phyloP scores from a whole-genome alignment of 2,888 invertebrate species.

The Agriotes lineatus region DNA sequence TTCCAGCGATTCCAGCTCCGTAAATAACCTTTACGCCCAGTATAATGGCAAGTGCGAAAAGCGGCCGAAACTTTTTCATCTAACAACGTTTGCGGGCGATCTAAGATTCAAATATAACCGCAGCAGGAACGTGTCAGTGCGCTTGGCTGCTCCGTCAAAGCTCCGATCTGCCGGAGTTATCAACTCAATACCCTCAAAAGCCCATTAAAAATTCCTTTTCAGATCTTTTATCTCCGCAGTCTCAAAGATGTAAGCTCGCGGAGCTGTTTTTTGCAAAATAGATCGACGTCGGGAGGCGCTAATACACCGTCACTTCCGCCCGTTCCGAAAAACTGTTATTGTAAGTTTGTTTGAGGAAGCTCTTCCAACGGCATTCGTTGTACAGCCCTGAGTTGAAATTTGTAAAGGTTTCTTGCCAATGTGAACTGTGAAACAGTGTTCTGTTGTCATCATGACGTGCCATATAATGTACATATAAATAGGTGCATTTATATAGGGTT shows the following conservation, averaged over 20 bases:
- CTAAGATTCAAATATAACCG: constrained; percentile 27
- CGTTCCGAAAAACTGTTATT: constrained; percentile 4
- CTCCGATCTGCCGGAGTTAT: constrained; percentile 32
- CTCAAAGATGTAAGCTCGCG: constrained; percentile 15
- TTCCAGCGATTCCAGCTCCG: too few species aligned
- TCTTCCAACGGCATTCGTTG: neutral
- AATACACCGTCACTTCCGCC: constrained; percentile 8
- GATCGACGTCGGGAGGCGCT: constrained; percentile 8
- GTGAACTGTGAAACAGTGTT: too few species aligned
- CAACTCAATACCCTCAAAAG: constrained; percentile 32
- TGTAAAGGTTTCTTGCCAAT: too few species aligned
- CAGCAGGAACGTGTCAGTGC: constrained; percentile 29
- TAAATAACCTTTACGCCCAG: too few species aligned
- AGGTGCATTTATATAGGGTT: too few species aligned
- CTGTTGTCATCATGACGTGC: too few species aligned
- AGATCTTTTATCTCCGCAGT: constrained; percentile 27
- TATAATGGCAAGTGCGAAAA: too few species aligned
- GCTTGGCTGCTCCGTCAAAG: constrained; percentile 34
- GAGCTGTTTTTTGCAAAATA: constrained; percentile 17
- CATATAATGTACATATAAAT: too few species aligned
- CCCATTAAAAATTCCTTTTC: constrained; percentile 38
- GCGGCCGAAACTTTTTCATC: neutral
- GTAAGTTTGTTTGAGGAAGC: constrained; percentile 10
- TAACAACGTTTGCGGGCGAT: neutral
- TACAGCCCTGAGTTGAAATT: too few species aligned